Evolutionary conservation across 2,888 invertebrate species (phyloP).

Genomic region (Temnothorax rugatulus): DNA sequence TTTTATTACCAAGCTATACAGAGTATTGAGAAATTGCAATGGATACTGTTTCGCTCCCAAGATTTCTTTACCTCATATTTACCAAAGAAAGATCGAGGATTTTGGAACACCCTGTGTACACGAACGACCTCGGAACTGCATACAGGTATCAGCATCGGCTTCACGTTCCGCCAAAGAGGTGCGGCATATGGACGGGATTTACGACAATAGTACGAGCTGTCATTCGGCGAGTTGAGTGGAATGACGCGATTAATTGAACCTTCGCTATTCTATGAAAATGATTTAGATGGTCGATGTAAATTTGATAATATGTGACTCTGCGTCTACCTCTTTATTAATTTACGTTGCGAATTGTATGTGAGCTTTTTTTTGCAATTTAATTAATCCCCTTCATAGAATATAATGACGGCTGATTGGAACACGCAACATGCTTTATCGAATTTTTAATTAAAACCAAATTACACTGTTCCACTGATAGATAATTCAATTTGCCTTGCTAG

Average conservation of each 20-base stretch:
- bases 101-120: not conserved
- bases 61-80: not conserved
- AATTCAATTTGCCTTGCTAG: conserved; percentile 37
- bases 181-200: conserved; percentile 29
- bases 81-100: not conserved
- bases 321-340: conserved; percentile 23
- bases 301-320: not conserved
- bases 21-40: not conserved
- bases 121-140: not conserved
- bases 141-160: conserved; percentile 21
- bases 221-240: conserved; percentile 33
- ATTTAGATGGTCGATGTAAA: not conserved
- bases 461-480: conserved; percentile 22
- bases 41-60: not conserved
- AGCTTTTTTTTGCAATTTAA: not conserved
- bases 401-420: conserved; percentile 37
- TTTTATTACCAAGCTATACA: not conserved
- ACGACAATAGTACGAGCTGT: conserved; percentile 21
- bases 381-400: conserved; percentile 16
- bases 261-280: not conserved
- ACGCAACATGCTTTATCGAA: conserved; percentile 36
- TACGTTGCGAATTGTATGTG: conserved; percentile 1
- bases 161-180: conserved; percentile 13
- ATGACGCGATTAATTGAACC: conserved; percentile 40
- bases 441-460: conserved; percentile 49